Base-by-base conservation (phyloP, 2,797 vertebrate genomes). In the Anabacerthia variegaticeps region DNA sequence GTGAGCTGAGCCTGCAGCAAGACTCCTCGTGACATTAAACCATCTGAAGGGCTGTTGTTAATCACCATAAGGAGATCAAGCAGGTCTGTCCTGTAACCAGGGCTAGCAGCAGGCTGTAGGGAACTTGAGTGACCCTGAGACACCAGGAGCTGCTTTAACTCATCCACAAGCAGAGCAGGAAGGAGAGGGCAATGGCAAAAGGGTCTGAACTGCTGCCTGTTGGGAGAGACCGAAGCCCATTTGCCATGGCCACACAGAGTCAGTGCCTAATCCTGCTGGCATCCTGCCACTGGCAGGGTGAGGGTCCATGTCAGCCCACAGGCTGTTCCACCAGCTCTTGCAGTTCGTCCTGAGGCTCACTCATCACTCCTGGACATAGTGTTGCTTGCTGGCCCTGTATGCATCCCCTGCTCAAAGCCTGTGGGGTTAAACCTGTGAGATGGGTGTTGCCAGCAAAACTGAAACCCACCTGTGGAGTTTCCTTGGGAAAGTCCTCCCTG, bases 391-490 rank as follows among this genome's bases (percentile, higher is more conserved):
- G n/a, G 51, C 32, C 16, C n/a, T 23, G 1, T 34, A 9, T 4
- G 9, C 72, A 80, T n/a, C 7, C 28, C 8, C 49, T 1, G 1
- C 66, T 69, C 27, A 69, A 68, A 87, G 67, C 67, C 67, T 59
- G 28, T 44, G 75, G n/a, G 24, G 56, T 76, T 76, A 81, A 84
- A 66, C 0, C 0, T 78, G 36, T 0, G 0, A 72, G 66, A n/a
- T 44, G 39, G 59, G 36, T 81, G 76, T 75, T 95, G 77, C 55
- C 80, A 76, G 58, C 34, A 95, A 66, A 88, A 88, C 32, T 55
- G 71, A 94, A 90, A 94, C 88, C 81, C 86, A 91, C 86, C 63
- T 89, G 48, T 71, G 80, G 83, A 85, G 30, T 76, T 78, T 86
- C 65, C 77, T 76, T 61, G 49, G 80, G 67, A 93, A 68, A 92